Base-by-base conservation (phyloP, 1,140 invertebrate species). In the Drosophila funebris region DNA sequence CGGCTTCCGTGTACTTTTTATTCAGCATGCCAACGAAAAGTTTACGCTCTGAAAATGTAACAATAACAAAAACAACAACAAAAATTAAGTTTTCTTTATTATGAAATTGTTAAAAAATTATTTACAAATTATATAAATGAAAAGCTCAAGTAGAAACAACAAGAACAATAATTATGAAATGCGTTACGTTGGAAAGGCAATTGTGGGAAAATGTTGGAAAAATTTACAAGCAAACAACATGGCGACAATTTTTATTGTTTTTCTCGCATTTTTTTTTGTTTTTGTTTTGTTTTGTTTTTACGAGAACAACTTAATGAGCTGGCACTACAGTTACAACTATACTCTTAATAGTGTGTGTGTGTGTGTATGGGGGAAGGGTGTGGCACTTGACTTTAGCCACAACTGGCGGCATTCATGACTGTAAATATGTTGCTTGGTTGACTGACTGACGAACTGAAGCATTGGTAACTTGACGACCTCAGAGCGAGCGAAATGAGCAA, bases 21-120 rank as follows among this genome's bases (percentile, higher is more conserved):
- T 98, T 98, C 73, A 99, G 93, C 99, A 99, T 99, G n/a, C 99
- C 99, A 75, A 99, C 97, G 92, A 99, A 99, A 73, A 99, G 93
- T 93, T 99, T 99, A 78, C 98, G 95, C 93, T 99, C 98, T 99
- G 95, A 92, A 92, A 78, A 90, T 78, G 56, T 16, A 72, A 62
- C 63, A 74, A 61, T n/a, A n/a, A 76, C 39, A 63, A 68, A 60
- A 71, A 66, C 39, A 69, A 33, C 64, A 60, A n/a, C n/a, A n/a
- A 67, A 36, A 46, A 52, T 29, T 36, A 63, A 64, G 60, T 22
- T 29, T 44, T 31, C 7, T 43, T 44, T 62, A 43, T 70, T 54
- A 41, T 41, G 56, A 64, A 64, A 76, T 70, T 69, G 58, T 69
- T 69, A 67, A 43, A 60, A 73, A 54, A 74, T 73, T 41, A 66